Evolutionary conservation across 2,888 invertebrate species (phyloP).

Genomic region (Thumatha senex): DNA sequence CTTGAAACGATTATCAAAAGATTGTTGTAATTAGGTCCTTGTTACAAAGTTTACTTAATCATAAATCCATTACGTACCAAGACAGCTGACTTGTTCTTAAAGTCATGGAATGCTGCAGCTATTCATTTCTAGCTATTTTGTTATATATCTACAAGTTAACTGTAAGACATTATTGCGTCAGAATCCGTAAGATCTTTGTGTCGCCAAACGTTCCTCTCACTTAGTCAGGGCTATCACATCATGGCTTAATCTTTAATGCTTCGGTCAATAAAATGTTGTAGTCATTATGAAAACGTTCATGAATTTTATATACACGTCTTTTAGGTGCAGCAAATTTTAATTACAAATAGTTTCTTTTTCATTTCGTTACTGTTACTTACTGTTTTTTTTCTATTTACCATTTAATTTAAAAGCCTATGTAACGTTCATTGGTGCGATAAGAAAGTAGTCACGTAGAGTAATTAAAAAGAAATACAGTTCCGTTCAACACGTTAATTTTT

Average conservation of each 20-base stretch:
- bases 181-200: slow-evolving; percentile 47
- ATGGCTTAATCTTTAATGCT: slow-evolving; percentile 14
- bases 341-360: too few species aligned
- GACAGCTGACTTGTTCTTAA: slow-evolving; percentile 47
- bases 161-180: slow-evolving; percentile 61
- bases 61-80: slow-evolving; percentile 39
- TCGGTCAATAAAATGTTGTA: slow-evolving; percentile 1
- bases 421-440: too few species aligned
- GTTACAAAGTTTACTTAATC: slow-evolving; percentile 17
- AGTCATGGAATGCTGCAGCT: slow-evolving; percentile 59
- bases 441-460: too few species aligned
- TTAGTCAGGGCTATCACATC: slow-evolving; percentile 50
- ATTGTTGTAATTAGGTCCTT: not conserved
- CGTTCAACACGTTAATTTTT: too few species aligned
- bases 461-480: too few species aligned
- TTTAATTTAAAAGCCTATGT: too few species aligned
- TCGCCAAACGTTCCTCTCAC: slow-evolving; percentile 58
- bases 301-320: too few species aligned
- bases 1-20: too few species aligned
- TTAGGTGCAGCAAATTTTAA: too few species aligned
- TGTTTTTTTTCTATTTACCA: too few species aligned
- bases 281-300: too few species aligned
- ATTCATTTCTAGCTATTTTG: slow-evolving; percentile 55
- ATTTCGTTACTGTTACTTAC: too few species aligned
- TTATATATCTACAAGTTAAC: slow-evolving; percentile 51